Base-by-base conservation (phyloP, 2,113 vertebrate species). In the Phoenicopterus ruber region DNA sequence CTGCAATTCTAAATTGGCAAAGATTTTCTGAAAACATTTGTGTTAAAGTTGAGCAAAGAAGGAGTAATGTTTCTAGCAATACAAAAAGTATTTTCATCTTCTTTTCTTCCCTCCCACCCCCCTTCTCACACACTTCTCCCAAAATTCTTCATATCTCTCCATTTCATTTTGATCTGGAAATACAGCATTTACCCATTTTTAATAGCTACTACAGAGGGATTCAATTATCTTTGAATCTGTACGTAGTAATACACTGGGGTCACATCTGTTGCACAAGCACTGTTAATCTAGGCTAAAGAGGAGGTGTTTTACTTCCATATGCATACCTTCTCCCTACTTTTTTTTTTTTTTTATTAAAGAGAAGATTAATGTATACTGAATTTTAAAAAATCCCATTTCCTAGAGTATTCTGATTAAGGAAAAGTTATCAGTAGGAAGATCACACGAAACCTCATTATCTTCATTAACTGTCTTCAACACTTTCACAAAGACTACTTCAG, bases 211-310 rank as follows among this genome's bases (percentile, higher is more conserved):
- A 59, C 93, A 94, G 95, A 86, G 61, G 91, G 88, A 95, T 96
- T 96, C 78, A 94, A 96, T 95, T 96, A 95, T 79, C 69, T 89
- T 72, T 61, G 57, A 65, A 83, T 93, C 52, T 76, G 69, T 76
- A 65, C 57, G 69, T 15, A 57, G 69, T 72, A 94, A 82, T 79
- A 91, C 91, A 79, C 66, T 72, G 61, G 70, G 52, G 83, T 84
- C 93, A 94, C 88, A 94, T 96, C 86, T 97, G 94, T 89, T 92
- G 84, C 81, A 93, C 73, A 94, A 95, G 81, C 62, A 80, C 66
- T 61, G 69, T 65, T 62, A 93, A 95, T 86, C 73, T 91, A 91
- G 65, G 84, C 73, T 91, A 81, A 96, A 96, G 83, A 93, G 63
- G 65, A 94, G 49, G 10, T 79, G 31, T 31, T 76, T 92, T 82